These are phyloP conservation scores for Blera fallax DNA, from an alignment of 2,888 invertebrate genomes.

Conservation along the genomic window DNA sequence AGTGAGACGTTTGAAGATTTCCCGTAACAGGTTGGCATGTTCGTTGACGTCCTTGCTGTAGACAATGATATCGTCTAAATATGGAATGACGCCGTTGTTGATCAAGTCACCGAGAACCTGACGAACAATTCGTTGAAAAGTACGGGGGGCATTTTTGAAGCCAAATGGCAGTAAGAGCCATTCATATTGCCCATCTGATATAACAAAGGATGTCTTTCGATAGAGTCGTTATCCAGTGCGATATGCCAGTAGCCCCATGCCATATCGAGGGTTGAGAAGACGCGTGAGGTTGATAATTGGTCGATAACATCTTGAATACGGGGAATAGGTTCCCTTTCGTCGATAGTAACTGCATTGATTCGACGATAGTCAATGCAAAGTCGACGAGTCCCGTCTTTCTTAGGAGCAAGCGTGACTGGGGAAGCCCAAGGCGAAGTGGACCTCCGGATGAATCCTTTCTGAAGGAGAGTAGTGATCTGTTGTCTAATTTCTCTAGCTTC, in stretches of 20 bases:
- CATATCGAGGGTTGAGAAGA: constrained; percentile 1
- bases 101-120: too few species aligned
- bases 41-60: not conserved
- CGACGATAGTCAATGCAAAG: constrained; percentile 4
- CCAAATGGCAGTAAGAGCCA: constrained; percentile 1
- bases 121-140: too few species aligned
- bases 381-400: constrained; percentile 1
- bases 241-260: constrained; percentile 3
- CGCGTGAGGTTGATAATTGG: not conserved
- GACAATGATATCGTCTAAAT: too few species aligned
- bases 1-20: too few species aligned
- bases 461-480: constrained; percentile 4
- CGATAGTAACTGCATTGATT: not conserved
- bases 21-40: not conserved
- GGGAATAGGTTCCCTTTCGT: constrained; percentile 2
- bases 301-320: not conserved
- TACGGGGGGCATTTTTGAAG: not conserved
- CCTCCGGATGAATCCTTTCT: constrained; percentile 3
- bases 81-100: too few species aligned
- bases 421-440: constrained; percentile 11
- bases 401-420: constrained; percentile 9
- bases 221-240: not conserved
- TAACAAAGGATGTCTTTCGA: not conserved
- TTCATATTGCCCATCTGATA: not conserved
- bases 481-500: constrained; percentile 13